Evolutionary conservation across 2,888 invertebrate genomes (phyloP), one percentile per base, ranked within the genome.

Genomic region (Panorpa germanica): DNA sequence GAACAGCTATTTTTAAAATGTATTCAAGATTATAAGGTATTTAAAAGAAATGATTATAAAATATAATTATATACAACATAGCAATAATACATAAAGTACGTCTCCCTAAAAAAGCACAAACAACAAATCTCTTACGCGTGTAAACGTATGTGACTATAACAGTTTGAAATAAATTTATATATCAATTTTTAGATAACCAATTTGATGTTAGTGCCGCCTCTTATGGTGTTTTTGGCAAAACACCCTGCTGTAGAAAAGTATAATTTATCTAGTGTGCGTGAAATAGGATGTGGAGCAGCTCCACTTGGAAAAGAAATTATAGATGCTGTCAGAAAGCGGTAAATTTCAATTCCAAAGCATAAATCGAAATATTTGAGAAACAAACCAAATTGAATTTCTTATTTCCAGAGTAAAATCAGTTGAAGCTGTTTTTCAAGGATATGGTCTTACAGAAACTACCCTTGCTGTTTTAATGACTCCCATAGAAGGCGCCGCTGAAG

Each of bases 161-260:
- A n/a, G n/a, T n/a, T n/a, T n/a, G n/a, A n/a, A n/a, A n/a, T n/a
- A n/a, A n/a, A n/a, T n/a, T n/a, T n/a, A n/a, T n/a, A n/a, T n/a
- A n/a, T n/a, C n/a, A n/a, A n/a, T n/a, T 36, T 50, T 23, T 46
- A 71, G 70, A 59, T 72, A 5, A 61, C 63, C 24, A 53, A 62
- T 44, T 52, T 67, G 7, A 61, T 64, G 9, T 57, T 83, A 38
- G 88, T 88, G 6, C 90, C 90, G 2, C 85, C 88, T 2, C 59
- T 90, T 17, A 67, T 83, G 47, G 65, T 85, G 24, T 80, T 86
- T 47, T 51, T 91, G 35, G 74, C 78, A 1, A 85, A 86, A 50
- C 71, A 77, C 48, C 82, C 83, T 0, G 52, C 78, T 28, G 74
- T 81, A 3, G 59, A 66, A 24, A 63, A 74, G 35, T 85, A 75